phyloP scores from a whole-genome alignment of 2,888 invertebrate genomes.

The Oxycera nigricornis region DNA sequence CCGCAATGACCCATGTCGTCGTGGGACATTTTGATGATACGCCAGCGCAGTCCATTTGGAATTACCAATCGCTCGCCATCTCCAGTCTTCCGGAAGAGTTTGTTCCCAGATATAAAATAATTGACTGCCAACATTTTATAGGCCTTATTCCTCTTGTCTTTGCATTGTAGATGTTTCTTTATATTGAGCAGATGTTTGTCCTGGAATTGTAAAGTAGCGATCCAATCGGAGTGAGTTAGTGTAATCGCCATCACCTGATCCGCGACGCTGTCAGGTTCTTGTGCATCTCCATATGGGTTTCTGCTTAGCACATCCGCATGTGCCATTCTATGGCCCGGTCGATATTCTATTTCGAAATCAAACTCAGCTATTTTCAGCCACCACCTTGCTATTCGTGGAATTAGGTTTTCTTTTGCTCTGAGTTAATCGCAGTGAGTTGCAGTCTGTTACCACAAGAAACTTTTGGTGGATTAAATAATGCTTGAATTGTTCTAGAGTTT shows the following conservation, averaged over 20 bases:
- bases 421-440: background rate
- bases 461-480: background rate
- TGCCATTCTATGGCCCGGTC: background rate
- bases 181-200: background rate
- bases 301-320: background rate
- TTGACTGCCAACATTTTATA: background rate
- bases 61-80: background rate
- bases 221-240: background rate
- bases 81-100: background rate
- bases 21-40: background rate
- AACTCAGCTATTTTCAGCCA: background rate
- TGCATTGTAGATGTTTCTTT: background rate
- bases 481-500: too few species aligned
- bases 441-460: background rate
- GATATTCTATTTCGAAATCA: background rate
- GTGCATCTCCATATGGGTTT: background rate
- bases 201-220: background rate
- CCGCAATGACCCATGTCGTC: background rate
- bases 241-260: background rate
- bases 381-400: background rate
- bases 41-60: background rate
- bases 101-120: background rate
- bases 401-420: background rate
- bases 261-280: background rate
- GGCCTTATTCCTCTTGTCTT: background rate